Base-by-base conservation (phyloP, 2,888 invertebrate species). In the Metacarcinus magister region DNA sequence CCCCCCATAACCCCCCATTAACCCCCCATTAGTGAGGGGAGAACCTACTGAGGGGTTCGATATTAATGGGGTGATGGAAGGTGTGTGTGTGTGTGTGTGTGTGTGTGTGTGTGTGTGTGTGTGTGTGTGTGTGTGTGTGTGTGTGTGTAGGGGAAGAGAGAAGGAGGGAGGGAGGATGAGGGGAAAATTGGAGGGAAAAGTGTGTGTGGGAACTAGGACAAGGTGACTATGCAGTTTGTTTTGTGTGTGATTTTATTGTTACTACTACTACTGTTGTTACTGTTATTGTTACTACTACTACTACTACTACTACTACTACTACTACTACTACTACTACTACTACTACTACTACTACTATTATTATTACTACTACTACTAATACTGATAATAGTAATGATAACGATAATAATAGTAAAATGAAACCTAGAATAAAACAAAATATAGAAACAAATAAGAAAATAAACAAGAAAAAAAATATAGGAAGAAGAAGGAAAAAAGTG, bases 261-360 rank as follows among this genome's bases (percentile, higher is more conserved):
- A 67, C 67, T 67, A 67, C 67, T 67, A 67, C 67, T 67, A 67
- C 67, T 67, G 23, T 19, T 67, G 19, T 19, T 67, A 67, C 67
- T 48, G 13, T 13, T 90, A 90, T 2, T 44, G 44, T 28, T 91
- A 48, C 48, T 91, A 91, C 48, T 91, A 91, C 48, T 91, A 91
- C 48, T 91, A 91, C 48, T 91, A 91, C 48, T 91, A 48, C 48
- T 91, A 91, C 48, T 91, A 44, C 28, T 43, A 91, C 48, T 44
- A 91, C 48, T 91, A 91, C 48, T 91, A 91, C 48, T 91, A 44
- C 28, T 43, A 91, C 48, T 44, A 91, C 48, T 43, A 91, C n/a
- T 91, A 91, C 48, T 91, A 91, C 48, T 32, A 82, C 32, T 44
- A 44, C 44, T 90, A 90, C n/a, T 44, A 43, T 32, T 19, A 67